phyloP scores from a whole-genome alignment of 2,888 invertebrate genomes.

The Venustoraphidia nigricollis region DNA sequence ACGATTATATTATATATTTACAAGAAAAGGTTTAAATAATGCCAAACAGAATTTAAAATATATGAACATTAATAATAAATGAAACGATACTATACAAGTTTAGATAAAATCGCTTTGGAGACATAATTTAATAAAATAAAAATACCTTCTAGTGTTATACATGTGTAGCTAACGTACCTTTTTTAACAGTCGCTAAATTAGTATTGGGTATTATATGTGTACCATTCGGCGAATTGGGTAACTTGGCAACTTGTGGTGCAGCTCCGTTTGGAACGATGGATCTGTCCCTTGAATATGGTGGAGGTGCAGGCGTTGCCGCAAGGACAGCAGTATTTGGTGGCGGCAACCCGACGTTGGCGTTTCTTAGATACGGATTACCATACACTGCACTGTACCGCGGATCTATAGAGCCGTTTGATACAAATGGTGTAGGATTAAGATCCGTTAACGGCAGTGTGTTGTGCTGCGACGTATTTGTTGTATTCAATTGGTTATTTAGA shows the following conservation, averaged over 20 bases:
- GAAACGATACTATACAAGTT: too few relatives aligned
- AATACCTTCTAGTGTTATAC: constrained; percentile 29
- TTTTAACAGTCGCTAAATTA: constrained; percentile 39
- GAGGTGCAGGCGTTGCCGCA: constrained; percentile 40
- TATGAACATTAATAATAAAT: too few relatives aligned
- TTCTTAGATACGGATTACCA: constrained; percentile 74
- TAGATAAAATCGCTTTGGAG: too few relatives aligned
- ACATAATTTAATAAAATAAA: too few relatives aligned
- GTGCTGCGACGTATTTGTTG: constrained; percentile 19
- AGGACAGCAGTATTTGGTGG: constrained; percentile 44
- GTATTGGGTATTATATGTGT: constrained; percentile 40
- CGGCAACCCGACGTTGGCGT: constrained; percentile 43
- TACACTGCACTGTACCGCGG: constrained; percentile 80
- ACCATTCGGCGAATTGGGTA: constrained; percentile 31
- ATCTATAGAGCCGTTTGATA: constrained; percentile 38
- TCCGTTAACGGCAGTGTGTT: constrained; percentile 20
- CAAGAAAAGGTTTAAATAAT: too few relatives aligned
- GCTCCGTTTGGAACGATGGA: constrained; percentile 37
- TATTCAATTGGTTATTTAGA: constrained; percentile 19
- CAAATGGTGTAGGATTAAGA: constrained; percentile 1
- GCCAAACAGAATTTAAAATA: too few relatives aligned
- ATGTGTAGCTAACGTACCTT: constrained; percentile 49
- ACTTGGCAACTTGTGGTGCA: constrained; percentile 35
- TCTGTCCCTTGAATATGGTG: constrained; percentile 70
- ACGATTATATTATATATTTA: too few relatives aligned